Evolutionary conservation across 2,113 vertebrate genomes (phyloP).

Genomic region (Manacus vitellinus): DNA sequence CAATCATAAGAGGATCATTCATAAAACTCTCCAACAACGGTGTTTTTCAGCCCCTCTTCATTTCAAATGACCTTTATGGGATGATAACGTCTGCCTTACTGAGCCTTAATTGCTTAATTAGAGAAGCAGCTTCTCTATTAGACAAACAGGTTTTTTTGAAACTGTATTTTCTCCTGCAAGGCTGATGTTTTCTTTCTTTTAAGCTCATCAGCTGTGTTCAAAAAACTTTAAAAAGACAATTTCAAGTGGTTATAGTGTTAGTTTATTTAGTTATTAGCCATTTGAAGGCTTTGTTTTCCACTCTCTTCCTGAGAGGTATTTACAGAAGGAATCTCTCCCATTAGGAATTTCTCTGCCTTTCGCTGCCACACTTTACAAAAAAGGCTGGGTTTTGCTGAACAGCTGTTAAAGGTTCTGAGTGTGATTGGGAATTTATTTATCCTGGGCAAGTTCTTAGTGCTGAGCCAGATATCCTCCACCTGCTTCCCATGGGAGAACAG

Average conservation of each 20-base stretch:
- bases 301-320: not conserved
- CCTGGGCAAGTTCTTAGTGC: not conserved
- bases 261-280: not conserved
- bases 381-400: fast-evolving
- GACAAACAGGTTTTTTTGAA: slow-evolving; percentile 50
- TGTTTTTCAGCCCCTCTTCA: slow-evolving; percentile 21
- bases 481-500: fast-evolving
- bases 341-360: not conserved
- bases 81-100: slow-evolving; percentile 53
- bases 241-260: not conserved
- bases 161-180: not conserved
- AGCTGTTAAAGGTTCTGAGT: not conserved
- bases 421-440: not conserved
- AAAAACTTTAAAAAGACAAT: not conserved
- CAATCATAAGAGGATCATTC: not conserved
- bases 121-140: slow-evolving; percentile 46
- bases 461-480: not conserved
- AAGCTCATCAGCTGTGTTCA: slow-evolving; percentile 5
- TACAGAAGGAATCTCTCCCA: not conserved
- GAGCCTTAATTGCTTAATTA: slow-evolving; percentile 74
- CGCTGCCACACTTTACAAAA: not conserved
- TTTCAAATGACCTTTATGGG: slow-evolving; percentile 70
- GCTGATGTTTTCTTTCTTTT: slow-evolving; percentile 21
- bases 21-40: not conserved
- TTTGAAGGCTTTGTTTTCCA: not conserved